Conservation (phyloP, 2,113 vertebrate species). For the Castor canadensis region DNA sequence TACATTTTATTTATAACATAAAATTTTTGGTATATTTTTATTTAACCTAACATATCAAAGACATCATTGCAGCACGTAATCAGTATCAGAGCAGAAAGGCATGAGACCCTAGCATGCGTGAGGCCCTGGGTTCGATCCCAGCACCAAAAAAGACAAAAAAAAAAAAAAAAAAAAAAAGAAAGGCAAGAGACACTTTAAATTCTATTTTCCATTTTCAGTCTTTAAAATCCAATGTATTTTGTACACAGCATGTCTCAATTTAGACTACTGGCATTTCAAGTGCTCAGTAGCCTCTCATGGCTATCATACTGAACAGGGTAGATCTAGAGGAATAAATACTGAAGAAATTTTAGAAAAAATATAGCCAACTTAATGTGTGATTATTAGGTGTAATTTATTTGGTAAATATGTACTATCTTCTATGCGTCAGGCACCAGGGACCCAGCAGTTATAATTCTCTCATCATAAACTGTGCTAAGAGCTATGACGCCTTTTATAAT, state of each 20-base stretch:
- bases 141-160: no score
- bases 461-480: neutral
- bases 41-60: constrained; percentile 17
- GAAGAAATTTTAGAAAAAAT: neutral
- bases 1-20: neutral
- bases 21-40: constrained; percentile 11
- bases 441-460: neutral
- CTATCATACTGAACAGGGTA: neutral
- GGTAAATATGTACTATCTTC: neutral
- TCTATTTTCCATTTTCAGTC: neutral
- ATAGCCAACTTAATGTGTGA: neutral
- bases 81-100: neutral
- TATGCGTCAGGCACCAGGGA: neutral
- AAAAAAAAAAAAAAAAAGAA: no score
- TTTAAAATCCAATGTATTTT: neutral
- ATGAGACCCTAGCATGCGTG: no score
- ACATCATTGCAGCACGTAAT: neutral
- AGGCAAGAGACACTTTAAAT: constrained; percentile 37
- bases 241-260: neutral
- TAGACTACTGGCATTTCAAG: constrained; percentile 1
- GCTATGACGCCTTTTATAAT: neutral
- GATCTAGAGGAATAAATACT: neutral
- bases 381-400: neutral
- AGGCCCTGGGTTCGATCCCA: no score
- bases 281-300: neutral